phyloP scores from a whole-genome alignment of 2,888 invertebrate species.

The Sympetrum striolatum region DNA sequence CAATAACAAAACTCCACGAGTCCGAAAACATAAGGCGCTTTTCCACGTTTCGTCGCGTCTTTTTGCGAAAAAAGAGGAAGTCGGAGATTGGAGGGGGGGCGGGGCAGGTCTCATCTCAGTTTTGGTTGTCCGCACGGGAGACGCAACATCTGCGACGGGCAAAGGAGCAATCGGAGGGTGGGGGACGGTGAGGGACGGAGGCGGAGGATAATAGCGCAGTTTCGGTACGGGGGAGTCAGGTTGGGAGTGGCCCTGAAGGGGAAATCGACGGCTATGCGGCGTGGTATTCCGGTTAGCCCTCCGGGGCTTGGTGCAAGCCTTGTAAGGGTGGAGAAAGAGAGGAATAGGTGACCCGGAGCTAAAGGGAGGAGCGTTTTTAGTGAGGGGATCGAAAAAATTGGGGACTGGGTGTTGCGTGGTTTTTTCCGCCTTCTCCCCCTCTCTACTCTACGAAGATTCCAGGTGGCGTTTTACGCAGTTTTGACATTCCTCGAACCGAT shows the following conservation, averaged over 20 bases:
- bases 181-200: background rate
- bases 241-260: background rate
- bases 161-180: background rate
- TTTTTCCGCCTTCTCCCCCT: background rate
- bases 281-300: constrained; percentile 16
- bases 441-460: background rate
- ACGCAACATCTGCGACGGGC: constrained; percentile 6
- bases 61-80: background rate
- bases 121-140: background rate
- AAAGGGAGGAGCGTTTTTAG: background rate
- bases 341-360: background rate
- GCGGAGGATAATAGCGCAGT: too few relatives aligned
- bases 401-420: background rate
- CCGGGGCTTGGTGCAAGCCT: background rate
- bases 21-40: background rate
- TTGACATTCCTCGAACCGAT: constrained; percentile 27
- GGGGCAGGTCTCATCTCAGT: background rate
- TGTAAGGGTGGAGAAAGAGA: background rate
- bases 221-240: background rate
- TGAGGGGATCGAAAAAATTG: background rate
- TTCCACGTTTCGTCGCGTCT: background rate
- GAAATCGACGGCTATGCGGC: constrained; percentile 1
- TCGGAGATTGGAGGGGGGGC: background rate
- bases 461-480: constrained; percentile 40
- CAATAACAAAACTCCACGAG: background rate